Evolutionary conservation across 2,113 vertebrate species (phyloP).

Genomic region (Aviceda subcristata): DNA sequence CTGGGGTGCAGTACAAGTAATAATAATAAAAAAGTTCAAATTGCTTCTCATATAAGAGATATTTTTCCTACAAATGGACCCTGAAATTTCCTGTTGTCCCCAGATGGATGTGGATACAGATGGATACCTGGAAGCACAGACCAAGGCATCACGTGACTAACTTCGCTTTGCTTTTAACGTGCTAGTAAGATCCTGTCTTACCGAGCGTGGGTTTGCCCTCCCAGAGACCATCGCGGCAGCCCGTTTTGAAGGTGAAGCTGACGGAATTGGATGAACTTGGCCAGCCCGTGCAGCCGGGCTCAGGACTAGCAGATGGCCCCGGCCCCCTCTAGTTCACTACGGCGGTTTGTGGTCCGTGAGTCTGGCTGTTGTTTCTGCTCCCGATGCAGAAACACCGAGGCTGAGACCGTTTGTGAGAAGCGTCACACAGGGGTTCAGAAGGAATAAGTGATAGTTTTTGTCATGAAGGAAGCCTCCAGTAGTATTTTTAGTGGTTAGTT

Average conservation of each 20-base stretch:
- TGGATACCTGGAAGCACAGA: background rate
- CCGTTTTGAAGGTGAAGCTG: background rate
- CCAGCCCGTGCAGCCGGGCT: background rate
- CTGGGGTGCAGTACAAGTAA: background rate
- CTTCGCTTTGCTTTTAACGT: background rate
- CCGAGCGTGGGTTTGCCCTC: background rate
- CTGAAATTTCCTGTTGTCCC: background rate
- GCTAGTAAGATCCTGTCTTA: background rate
- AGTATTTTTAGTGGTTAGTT: background rate
- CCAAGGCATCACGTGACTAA: too few relatives aligned
- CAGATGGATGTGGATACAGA: too few relatives aligned
- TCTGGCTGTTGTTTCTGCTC: background rate
- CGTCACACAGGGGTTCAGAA: background rate
- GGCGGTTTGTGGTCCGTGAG: background rate
- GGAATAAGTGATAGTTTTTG: background rate
- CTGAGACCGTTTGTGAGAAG: background rate
- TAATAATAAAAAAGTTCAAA: background rate
- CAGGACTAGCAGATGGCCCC: background rate
- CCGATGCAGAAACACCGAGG: background rate
- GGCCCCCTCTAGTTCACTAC: background rate
- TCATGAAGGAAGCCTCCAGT: background rate
- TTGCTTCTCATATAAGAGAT: background rate
- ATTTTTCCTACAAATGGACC: background rate
- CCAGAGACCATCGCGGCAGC: background rate
- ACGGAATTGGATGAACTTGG: too few relatives aligned